A percentile compares a stretch with the other conserved stretches of the same genome.
Conservation (phyloP, 2,113 vertebrate genomes). For the Daphoenositta chrysoptera region DNA sequence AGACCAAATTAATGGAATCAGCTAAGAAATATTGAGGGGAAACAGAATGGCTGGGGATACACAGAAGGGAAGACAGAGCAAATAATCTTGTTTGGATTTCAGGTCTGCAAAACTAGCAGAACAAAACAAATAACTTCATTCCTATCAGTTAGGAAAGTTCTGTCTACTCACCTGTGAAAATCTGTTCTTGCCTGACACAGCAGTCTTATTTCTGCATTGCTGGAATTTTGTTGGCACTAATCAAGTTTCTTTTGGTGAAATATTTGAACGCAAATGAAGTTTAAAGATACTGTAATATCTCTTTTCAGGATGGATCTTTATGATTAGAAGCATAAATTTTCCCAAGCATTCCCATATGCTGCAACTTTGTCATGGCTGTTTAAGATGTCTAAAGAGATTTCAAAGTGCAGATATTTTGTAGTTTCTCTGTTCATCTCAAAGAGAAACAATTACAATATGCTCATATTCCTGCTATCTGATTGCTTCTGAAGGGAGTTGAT, state of each 20-base stretch:
- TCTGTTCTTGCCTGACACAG: background rate
- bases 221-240: constrained; percentile 52
- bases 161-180: background rate
- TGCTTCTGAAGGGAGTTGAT: background rate
- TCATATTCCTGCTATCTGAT: background rate
- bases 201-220: background rate
- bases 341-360: background rate
- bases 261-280: constrained; percentile 53
- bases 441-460: constrained; percentile 25
- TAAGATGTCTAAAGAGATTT: constrained; percentile 49
- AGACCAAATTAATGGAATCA: background rate
- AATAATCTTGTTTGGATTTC: background rate
- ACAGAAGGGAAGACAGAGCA: background rate
- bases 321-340: constrained; percentile 67
- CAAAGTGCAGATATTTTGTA: constrained; percentile 51
- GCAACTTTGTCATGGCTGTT: constrained; percentile 46
- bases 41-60: background rate
- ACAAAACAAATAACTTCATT: background rate
- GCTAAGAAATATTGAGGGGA: background rate
- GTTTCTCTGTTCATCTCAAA: constrained; percentile 18
- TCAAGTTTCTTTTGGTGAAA: constrained; percentile 55
- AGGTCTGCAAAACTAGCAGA: background rate
- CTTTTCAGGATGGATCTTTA: constrained; percentile 48
- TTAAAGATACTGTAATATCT: constrained; percentile 52
- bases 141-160: background rate